These are phyloP conservation scores for Homalodisca vitripennis DNA, from an alignment of 1,140 invertebrate genomes.

Conservation along the genomic window DNA sequence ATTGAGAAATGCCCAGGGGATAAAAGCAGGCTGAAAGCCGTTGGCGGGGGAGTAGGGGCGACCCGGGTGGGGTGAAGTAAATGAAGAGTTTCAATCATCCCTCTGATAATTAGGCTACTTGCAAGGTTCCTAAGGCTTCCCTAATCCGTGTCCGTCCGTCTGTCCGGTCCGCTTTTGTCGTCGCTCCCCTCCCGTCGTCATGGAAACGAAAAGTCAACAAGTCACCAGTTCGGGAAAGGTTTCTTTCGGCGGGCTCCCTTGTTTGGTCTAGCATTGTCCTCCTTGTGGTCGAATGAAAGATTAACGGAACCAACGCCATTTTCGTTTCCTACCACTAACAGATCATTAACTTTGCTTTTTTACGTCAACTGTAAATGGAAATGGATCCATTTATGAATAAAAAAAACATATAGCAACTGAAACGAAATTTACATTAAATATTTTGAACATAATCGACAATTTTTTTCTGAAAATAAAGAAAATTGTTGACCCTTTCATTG, in stretches of 20 bases:
- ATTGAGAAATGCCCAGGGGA: slow-evolving; percentile 21
- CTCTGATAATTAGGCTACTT: slow-evolving; percentile 25
- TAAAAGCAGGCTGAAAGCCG: neutral
- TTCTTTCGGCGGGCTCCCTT: slow-evolving; percentile 4
- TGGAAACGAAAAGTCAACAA: slow-evolving; percentile 20
- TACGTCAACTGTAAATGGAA: no score
- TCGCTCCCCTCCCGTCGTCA: neutral
- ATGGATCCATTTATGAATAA: no score
- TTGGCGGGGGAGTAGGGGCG: neutral
- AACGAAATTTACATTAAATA: no score
- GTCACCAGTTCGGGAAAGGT: slow-evolving; percentile 12
- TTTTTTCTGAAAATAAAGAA: no score
- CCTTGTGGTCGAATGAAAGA: neutral
- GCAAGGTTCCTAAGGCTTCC: slow-evolving; percentile 20
- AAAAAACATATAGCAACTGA: no score
- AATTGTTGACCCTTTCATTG: no score
- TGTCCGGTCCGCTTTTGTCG: slow-evolving; percentile 15
- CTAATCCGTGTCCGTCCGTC: slow-evolving; percentile 9
- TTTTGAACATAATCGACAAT: no score
- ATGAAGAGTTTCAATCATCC: slow-evolving; percentile 27
- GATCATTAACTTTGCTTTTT: no score
- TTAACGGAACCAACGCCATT: neutral
- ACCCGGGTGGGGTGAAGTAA: slow-evolving; percentile 1
- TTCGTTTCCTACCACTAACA: slow-evolving; percentile 11
- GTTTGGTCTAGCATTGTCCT: slow-evolving; percentile 8